Percentiles rank a stretch among this genome's conserved stretches.
These are phyloP conservation scores for Anomalospiza imberbis DNA, from an alignment of 2,797 vertebrate genomes.

Conservation along the genomic window DNA sequence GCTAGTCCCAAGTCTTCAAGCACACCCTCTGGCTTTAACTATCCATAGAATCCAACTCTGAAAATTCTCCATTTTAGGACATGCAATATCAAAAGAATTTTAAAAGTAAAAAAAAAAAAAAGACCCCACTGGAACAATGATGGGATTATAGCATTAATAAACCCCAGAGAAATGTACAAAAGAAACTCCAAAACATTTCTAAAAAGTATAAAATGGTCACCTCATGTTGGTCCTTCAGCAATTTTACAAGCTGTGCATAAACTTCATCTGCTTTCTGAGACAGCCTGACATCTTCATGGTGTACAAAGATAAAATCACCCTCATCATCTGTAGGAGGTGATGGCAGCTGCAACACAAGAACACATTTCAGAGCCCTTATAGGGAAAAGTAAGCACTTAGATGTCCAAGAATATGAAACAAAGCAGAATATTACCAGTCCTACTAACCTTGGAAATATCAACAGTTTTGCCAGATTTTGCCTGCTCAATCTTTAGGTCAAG, in stretches of 20 bases:
- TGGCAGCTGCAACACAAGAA: conserved; percentile 80
- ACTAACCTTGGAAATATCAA: conserved; percentile 87
- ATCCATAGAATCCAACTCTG: background rate
- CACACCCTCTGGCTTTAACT: background rate
- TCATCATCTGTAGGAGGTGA: conserved; percentile 89
- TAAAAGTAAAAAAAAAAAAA: background rate
- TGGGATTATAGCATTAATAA: background rate
- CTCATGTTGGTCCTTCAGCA: conserved; percentile 90
- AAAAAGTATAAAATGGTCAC: conserved; percentile 49
- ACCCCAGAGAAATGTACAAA: background rate
- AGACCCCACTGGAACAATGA: background rate
- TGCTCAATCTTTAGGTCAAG: conserved; percentile 85
- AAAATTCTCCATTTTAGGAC: background rate
- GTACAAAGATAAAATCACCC: conserved; percentile 91
- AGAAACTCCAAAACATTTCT: background rate
- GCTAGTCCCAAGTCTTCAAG: background rate
- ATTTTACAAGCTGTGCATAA: conserved; percentile 84
- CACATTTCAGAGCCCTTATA: background rate
- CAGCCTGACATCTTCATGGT: conserved; percentile 87
- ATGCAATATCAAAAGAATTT: background rate
- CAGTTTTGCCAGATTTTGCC: conserved; percentile 76
- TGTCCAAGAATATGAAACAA: background rate
- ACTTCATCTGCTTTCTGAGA: conserved; percentile 89
- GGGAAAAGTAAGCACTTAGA: background rate
- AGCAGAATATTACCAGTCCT: background rate